Base-by-base conservation (phyloP, 2,888 invertebrate species). In the Phorcus lineatus region DNA sequence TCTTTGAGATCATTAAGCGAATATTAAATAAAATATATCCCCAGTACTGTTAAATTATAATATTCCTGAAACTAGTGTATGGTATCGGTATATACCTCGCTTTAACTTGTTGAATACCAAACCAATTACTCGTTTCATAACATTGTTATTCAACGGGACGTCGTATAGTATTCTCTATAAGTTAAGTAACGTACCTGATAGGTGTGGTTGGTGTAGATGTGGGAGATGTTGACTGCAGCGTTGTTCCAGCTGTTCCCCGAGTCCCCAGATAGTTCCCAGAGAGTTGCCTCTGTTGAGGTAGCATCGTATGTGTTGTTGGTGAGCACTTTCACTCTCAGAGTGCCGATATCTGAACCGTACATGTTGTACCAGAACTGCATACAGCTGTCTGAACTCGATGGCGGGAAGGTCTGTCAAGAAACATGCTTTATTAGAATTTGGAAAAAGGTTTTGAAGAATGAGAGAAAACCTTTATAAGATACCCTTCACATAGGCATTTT, bases 361-460 rank as follows among this genome's bases (percentile, higher is more conserved):
- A 91, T 88, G 80, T 90, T 87, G 81, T 85, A 88, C 82, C 84
- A 89, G 76, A 88, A 89, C 31, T 79, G 83, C 81, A 88, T 85
- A 81, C 89, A 89, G 24, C 84, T 80, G 24, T 81, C 81, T 11
- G 77, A 66, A 4, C 77, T 81, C 4, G 83, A 82, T 7, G 86
- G 81, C 11, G 86, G 82, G 81, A 86, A 88, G 2, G 84, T 31
- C 76, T 76, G 74, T 9, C 9, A 16, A 57, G 19, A 4, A 24
- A 57, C 3, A 55, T 55, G n/a, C 4, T 19, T 17, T 55, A 17
- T 6, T 6, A 17, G 2, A 4, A 55, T n/a, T 55, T 17, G 19
- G 55, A 2, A 55, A 19, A 55, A 6, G 3, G 19, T 19, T n/a
- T 55, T 17, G 55, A 19, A 55, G n/a, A n/a, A n/a, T n/a, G n/a